These are phyloP conservation scores for Caenorhabditis elegans DNA, from an alignment of 1,140 invertebrate genomes.

Conservation along the genomic window WBcel235 BX284602.5:4623501-4624000, in stretches of 20 bases:
- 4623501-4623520: constrained; percentile 4
- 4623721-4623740: background rate
- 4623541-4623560: too few relatives aligned
- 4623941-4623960: background rate
- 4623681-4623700: too few relatives aligned
- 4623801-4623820: too few relatives aligned
- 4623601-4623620: too few relatives aligned
- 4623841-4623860: constrained; percentile 65
- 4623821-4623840: constrained; percentile 43
- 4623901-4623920: constrained; percentile 13
- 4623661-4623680: too few relatives aligned
- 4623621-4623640: too few relatives aligned
- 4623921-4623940: background rate
- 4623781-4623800: too few relatives aligned
- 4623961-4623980: background rate
- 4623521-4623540: background rate
- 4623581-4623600: too few relatives aligned
- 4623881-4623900: constrained; percentile 47
- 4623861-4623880: constrained; percentile 64
- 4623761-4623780: too few relatives aligned
- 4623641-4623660: too few relatives aligned
- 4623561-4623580: background rate
- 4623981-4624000: constrained; percentile 8
- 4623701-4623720: background rate
- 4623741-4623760: too few relatives aligned